Conservation (phyloP, 1,140 invertebrate species). For the Dendrolimus punctatus region DNA sequence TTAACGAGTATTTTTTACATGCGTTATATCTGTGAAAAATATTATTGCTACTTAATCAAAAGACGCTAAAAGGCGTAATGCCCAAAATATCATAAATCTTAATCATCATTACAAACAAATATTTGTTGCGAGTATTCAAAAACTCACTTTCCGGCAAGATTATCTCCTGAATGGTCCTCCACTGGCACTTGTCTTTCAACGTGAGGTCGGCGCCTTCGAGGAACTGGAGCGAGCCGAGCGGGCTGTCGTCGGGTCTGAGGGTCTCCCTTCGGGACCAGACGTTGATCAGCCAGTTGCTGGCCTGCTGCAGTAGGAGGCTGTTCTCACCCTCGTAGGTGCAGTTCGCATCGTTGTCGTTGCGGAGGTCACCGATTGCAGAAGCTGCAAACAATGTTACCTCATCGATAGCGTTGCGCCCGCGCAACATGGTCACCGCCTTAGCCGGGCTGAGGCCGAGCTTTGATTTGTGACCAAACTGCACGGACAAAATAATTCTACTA, state of each 20-base stretch:
- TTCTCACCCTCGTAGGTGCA: conserved; percentile 94
- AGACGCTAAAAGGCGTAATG: no score
- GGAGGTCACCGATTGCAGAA: conserved; percentile 81
- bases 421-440: no score
- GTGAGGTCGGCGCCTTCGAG: conserved; percentile 68
- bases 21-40: no score
- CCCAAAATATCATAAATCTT: no score
- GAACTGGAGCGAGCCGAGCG: conserved; percentile 78
- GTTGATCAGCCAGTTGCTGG: conserved; percentile 83
- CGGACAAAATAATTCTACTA: no score
- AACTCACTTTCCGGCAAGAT: conserved; percentile 74
- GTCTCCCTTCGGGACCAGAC: conserved; percentile 67
- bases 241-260: conserved; percentile 68
- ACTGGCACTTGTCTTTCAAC: conserved; percentile 57
- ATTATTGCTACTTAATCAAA: no score
- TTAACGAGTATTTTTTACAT: no score
- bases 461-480: no score
- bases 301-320: conserved; percentile 89
- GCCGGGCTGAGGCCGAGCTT: no score
- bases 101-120: background rate
- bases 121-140: background rate
- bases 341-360: conserved; percentile 91
- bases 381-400: conserved; percentile 45
- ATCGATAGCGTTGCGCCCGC: no score
- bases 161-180: conserved; percentile 66